Base-by-base conservation (phyloP, 1,140 invertebrate genomes). In the Saccostrea echinata region DNA sequence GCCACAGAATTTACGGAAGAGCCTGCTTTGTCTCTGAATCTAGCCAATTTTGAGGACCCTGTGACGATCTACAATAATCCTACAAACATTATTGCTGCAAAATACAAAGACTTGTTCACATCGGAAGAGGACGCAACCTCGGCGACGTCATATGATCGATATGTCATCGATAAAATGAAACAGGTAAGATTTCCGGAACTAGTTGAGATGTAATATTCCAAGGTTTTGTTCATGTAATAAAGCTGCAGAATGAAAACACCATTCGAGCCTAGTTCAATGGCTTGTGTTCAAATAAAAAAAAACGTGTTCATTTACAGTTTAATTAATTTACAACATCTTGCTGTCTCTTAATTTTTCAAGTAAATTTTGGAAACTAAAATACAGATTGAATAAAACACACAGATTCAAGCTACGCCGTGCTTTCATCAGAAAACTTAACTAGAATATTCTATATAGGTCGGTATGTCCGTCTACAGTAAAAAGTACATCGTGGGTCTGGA, bases 1-100 rank as follows among this genome's bases (percentile, higher is more conserved):
- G 80, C 93, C 4, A 94, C 94, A 13, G 92, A 86, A 30, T 85
- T 91, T 3, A 84, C 90, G 51, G 93, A 94, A 81, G 91, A 92
- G 30, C 94, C 95, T 18, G 57, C 92, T 11, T 85, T 95, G 13
- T 51, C 64, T 11, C 86, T 95, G 64, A 90, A 90, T 53, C 84
- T 92, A 30, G 43, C 18, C n/a, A 86, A 76, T 16, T 93, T 91
- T 84, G 84, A 51, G 13, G 86, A 89, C 33, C 76, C 83, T 24
- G 84, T 88, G 4, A 43, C 88, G 8, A 64, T 87, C 43, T 91
- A 92, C 89, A 3, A 76, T 84, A 2, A 80, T 64, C 9, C 52
- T 61, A 13, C 33, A 27, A 16, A 53, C 91, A 0, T 80, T 21
- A 55, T 64, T 18, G 86, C 86, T 27, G 53, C 53, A 13, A 33